These are phyloP conservation scores for Ornithoptera priamus DNA, from an alignment of 2,888 invertebrate species.

Conservation along the genomic window DNA sequence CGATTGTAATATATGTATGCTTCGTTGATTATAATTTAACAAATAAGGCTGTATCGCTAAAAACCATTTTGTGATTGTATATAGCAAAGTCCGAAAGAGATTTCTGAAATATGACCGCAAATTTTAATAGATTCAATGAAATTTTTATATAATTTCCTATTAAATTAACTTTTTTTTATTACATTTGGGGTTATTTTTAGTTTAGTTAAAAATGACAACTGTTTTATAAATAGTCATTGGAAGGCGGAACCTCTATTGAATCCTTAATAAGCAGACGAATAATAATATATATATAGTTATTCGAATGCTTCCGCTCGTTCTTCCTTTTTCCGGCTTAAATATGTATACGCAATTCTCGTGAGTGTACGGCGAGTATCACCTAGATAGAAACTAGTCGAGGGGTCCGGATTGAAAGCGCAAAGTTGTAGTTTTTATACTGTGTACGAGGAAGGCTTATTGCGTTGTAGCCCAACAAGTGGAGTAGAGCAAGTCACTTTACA, in stretches of 20 bases:
- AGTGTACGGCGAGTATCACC: slow-evolving; percentile 48
- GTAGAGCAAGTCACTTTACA: slow-evolving; percentile 39
- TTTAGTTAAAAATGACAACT: not conserved
- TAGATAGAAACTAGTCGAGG: slow-evolving; percentile 60
- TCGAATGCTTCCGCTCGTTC: slow-evolving; percentile 7
- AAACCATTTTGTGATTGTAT: too few species aligned
- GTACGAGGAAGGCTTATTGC: slow-evolving; percentile 51
- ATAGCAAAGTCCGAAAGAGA: too few species aligned
- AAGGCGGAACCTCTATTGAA: not conserved
- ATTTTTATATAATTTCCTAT: too few species aligned
- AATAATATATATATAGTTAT: not conserved
- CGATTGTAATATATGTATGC: slow-evolving; percentile 43
- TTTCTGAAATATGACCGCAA: too few species aligned
- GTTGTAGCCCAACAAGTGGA: slow-evolving; percentile 40
- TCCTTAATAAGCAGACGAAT: not conserved
- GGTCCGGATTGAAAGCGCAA: slow-evolving; percentile 73
- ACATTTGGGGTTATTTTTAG: too few species aligned
- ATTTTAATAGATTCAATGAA: too few species aligned
- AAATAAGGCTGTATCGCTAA: not conserved
- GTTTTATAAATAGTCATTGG: not conserved
- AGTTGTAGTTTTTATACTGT: slow-evolving; percentile 59
- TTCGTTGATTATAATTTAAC: not conserved
- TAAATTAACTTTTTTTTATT: too few species aligned
- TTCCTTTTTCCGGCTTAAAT: slow-evolving; percentile 16
- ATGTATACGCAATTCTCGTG: slow-evolving; percentile 32